A percentile compares a stretch with the other conserved stretches of the same genome.
These are phyloP conservation scores for Myotis findleyi DNA, from an alignment of 2,797 vertebrate species.

Conservation along the genomic window DNA sequence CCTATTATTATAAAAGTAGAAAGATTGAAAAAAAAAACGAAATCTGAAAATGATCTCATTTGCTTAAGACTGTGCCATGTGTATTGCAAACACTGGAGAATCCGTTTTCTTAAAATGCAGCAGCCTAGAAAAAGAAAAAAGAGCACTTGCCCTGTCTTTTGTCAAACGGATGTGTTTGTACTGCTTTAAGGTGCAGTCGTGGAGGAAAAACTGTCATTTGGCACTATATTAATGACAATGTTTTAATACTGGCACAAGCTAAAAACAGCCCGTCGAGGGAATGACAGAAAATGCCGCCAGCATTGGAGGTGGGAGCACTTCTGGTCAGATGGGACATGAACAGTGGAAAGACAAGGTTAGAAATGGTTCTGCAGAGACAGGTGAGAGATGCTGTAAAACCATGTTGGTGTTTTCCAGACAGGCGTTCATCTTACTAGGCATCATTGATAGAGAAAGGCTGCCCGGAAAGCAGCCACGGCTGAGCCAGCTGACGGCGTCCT, in stretches of 20 bases:
- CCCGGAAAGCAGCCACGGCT: constrained; percentile 83
- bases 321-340: constrained; percentile 70
- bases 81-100: constrained; percentile 79
- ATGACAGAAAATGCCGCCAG: constrained; percentile 78
- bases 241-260: constrained; percentile 90
- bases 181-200: constrained; percentile 74
- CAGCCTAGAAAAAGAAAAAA: constrained; percentile 83
- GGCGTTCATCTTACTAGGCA: constrained; percentile 79
- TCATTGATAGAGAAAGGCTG: constrained; percentile 74
- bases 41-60: constrained; percentile 82
- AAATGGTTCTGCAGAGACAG: constrained; percentile 74
- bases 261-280: constrained; percentile 79
- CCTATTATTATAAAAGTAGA: constrained; percentile 86
- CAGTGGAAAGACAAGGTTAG: constrained; percentile 64
- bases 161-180: constrained; percentile 34
- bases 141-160: constrained; percentile 78
- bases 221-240: constrained; percentile 85
- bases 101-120: constrained; percentile 77
- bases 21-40: constrained; percentile 78
- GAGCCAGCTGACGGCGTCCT: constrained; percentile 59
- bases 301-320: constrained; percentile 65
- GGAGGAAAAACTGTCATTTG: constrained; percentile 82
- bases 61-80: constrained; percentile 82
- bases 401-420: neutral
- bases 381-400: constrained; percentile 78